Conservation (phyloP, 2,888 invertebrate species). For the Cantharis lateralis region DNA sequence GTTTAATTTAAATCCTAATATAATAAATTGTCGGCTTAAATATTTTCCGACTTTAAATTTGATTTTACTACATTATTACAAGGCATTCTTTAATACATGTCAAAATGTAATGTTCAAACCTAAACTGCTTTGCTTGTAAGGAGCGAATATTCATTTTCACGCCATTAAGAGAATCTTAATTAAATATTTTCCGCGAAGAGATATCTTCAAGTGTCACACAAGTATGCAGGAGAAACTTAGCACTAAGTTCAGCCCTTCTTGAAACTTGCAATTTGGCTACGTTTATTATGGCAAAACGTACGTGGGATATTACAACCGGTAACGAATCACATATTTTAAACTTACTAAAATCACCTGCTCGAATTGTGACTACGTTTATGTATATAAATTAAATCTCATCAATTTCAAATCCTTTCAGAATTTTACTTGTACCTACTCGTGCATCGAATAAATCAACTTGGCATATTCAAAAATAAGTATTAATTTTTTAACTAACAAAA, state of each 20-base stretch:
- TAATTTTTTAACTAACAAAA: background rate
- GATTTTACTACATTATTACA: conserved; percentile 27
- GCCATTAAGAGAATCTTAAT: conserved; percentile 55
- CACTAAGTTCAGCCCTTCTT: conserved; percentile 31
- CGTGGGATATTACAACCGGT: conserved; percentile 32
- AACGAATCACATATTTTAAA: conserved; percentile 45
- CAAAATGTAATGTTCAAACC: conserved; percentile 38
- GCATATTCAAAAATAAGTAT: background rate
- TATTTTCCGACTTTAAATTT: conserved; percentile 11
- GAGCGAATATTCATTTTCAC: conserved; percentile 49
- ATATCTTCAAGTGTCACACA: conserved; percentile 58
- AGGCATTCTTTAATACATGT: conserved; percentile 33
- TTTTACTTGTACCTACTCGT: background rate
- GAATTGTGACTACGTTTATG: conserved; percentile 12
- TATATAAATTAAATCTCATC: conserved; percentile 19
- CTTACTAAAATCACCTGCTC: conserved; percentile 32
- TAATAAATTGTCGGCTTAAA: conserved; percentile 1
- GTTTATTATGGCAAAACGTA: conserved; percentile 25
- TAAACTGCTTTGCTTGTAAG: conserved; percentile 44
- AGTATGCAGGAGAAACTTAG: conserved; percentile 51
- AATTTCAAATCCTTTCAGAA: conserved; percentile 11
- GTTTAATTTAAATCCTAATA: background rate
- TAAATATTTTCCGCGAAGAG: conserved; percentile 57
- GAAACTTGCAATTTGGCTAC: conserved; percentile 34
- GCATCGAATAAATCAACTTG: background rate